phyloP scores from a whole-genome alignment of 1,140 invertebrate genomes.

The Drosophila watanabei region DNA sequence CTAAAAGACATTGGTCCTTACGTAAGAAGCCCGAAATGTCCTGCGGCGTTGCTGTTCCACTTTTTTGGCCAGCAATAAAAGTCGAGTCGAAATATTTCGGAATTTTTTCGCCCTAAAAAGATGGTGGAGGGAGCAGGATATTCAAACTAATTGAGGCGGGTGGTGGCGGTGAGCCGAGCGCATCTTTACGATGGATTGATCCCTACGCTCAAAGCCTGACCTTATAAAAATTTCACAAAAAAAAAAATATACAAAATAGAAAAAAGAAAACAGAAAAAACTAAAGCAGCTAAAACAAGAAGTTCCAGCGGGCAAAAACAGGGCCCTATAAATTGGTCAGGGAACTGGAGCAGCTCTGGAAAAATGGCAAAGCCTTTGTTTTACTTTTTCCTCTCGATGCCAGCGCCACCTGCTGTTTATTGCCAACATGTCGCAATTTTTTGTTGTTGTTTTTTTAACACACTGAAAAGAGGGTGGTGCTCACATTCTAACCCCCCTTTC shows the following conservation, averaged over 20 bases:
- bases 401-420: conserved; percentile 80
- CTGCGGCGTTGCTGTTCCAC: conserved; percentile 58
- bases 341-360: conserved; percentile 65
- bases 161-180: conserved; percentile 64
- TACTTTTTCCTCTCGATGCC: conserved; percentile 35
- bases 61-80: conserved; percentile 70
- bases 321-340: conserved; percentile 71
- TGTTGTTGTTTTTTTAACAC: conserved; percentile 50
- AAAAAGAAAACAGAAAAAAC: conserved; percentile 11
- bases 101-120: conserved; percentile 60
- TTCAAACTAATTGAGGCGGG: conserved; percentile 80
- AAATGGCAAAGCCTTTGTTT: conserved; percentile 8
- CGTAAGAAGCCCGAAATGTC: conserved; percentile 40
- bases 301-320: conserved; percentile 10
- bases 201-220: conserved; percentile 16
- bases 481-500: conserved; percentile 30
- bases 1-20: conserved; percentile 37
- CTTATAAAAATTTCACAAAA: conserved; percentile 49
- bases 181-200: conserved; percentile 63
- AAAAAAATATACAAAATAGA: not conserved
- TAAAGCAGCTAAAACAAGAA: conserved; percentile 4
- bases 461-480: conserved; percentile 21
- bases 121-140: conserved; percentile 50
- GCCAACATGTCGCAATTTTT: conserved; percentile 78
- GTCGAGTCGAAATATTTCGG: conserved; percentile 42